These are phyloP conservation scores for Crocodylus rhombifer DNA, from an alignment of 2,797 vertebrate species.

Conservation along the genomic window DNA sequence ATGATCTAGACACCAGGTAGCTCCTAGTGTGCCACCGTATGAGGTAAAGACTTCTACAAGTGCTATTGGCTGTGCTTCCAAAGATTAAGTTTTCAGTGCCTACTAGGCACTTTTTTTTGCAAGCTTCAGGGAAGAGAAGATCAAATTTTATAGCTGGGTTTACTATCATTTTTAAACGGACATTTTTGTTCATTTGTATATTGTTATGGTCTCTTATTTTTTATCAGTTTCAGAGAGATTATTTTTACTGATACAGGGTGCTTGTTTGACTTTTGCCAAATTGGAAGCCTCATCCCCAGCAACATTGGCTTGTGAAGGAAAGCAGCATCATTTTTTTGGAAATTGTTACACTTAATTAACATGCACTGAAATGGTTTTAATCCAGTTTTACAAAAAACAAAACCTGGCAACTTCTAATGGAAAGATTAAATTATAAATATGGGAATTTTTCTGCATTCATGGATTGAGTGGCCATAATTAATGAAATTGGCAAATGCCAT, in stretches of 20 bases:
- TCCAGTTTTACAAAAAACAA: neutral
- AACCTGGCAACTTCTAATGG: neutral
- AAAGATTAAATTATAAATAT: neutral
- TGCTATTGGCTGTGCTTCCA: neutral
- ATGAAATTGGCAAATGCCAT: neutral
- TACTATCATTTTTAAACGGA: neutral
- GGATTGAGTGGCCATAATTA: neutral
- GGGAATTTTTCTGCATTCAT: neutral
- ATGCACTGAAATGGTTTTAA: neutral
- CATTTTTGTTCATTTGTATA: neutral
- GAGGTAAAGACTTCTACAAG: neutral
- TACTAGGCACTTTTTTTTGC: rapidly evolving
- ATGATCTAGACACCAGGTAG: neutral
- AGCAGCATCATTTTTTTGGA: neutral
- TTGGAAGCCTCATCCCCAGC: neutral
- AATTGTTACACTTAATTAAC: neutral
- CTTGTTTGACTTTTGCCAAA: neutral
- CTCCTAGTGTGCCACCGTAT: neutral
- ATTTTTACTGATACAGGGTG: neutral
- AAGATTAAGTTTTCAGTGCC: neutral
- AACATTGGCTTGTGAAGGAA: neutral
- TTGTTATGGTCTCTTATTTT: neutral
- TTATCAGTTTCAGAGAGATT: neutral
- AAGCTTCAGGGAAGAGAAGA: neutral
- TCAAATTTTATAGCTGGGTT: neutral